These are phyloP conservation scores for Alaudala cheleensis DNA, from an alignment of 2,113 vertebrate genomes.

Conservation along the genomic window DNA sequence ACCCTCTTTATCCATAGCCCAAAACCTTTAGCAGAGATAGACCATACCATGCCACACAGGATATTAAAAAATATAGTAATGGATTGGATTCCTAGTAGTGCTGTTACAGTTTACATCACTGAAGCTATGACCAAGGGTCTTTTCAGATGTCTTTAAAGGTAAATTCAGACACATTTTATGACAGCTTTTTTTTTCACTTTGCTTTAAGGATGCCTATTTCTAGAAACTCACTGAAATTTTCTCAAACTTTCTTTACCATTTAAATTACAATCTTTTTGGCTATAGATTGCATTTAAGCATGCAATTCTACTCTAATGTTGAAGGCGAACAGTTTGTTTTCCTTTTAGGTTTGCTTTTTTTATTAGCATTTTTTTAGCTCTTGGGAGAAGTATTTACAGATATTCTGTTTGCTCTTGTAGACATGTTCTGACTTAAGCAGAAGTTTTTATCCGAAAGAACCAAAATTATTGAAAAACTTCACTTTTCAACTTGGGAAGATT, in stretches of 20 bases:
- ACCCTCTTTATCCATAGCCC: background rate
- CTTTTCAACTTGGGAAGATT: background rate
- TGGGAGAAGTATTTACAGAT: background rate
- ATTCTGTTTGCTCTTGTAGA: background rate
- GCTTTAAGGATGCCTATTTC: background rate
- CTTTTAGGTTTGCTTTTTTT: background rate
- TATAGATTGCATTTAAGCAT: background rate
- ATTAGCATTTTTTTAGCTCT: background rate
- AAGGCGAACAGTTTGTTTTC: background rate
- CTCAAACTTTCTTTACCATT: background rate
- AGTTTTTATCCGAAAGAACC: background rate
- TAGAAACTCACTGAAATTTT: background rate
- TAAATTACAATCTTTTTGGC: background rate
- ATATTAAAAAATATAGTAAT: background rate
- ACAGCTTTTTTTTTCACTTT: background rate
- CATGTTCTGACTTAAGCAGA: background rate
- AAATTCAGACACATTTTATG: background rate
- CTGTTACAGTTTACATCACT: background rate
- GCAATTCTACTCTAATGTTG: background rate
- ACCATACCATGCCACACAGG: too few relatives aligned
- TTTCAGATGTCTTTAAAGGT: background rate
- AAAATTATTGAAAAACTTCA: background rate
- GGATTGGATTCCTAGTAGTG: background rate
- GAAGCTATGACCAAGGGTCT: background rate
- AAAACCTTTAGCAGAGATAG: background rate